phyloP scores from a whole-genome alignment of 2,888 invertebrate genomes.

The Colostygia pectinataria region DNA sequence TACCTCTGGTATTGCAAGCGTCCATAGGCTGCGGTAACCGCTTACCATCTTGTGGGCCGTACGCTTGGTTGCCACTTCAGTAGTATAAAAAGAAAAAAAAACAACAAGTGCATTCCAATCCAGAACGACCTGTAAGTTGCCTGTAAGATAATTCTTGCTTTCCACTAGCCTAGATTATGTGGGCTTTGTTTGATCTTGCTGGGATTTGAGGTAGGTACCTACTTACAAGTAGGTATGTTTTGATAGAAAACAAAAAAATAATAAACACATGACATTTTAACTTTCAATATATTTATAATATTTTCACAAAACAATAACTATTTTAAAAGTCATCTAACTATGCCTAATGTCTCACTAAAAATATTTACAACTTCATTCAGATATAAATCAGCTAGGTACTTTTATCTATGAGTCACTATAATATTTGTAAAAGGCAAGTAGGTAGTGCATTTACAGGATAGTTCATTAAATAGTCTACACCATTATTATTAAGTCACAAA shows the following conservation, averaged over 20 bases:
- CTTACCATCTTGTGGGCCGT: too few relatives aligned
- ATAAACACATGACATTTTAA: constrained; percentile 57
- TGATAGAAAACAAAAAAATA: constrained; percentile 35
- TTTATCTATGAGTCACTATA: constrained; percentile 14
- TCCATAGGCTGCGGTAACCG: too few relatives aligned
- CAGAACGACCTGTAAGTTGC: too few relatives aligned
- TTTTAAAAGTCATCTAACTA: constrained; percentile 61
- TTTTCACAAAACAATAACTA: constrained; percentile 76
- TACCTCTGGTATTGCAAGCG: too few relatives aligned
- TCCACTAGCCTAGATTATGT: too few relatives aligned
- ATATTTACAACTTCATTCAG: constrained; percentile 65
- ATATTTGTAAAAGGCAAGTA: constrained; percentile 12
- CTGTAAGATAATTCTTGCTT: too few relatives aligned
- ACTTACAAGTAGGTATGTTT: too few relatives aligned
- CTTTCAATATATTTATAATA: constrained; percentile 79
- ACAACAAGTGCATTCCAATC: too few relatives aligned
- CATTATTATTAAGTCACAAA: constrained; percentile 43
- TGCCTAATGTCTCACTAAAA: constrained; percentile 54
- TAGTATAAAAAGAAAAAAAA: too few relatives aligned
- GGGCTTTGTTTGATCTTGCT: too few relatives aligned
- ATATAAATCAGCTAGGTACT: constrained; percentile 26
- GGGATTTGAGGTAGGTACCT: too few relatives aligned
- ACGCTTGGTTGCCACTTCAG: too few relatives aligned
- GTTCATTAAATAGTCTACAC: constrained; percentile 31
- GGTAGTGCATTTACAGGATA: constrained; percentile 22